phyloP scores from a whole-genome alignment of 1,140 invertebrate species.

The Fopius arisanus region DNA sequence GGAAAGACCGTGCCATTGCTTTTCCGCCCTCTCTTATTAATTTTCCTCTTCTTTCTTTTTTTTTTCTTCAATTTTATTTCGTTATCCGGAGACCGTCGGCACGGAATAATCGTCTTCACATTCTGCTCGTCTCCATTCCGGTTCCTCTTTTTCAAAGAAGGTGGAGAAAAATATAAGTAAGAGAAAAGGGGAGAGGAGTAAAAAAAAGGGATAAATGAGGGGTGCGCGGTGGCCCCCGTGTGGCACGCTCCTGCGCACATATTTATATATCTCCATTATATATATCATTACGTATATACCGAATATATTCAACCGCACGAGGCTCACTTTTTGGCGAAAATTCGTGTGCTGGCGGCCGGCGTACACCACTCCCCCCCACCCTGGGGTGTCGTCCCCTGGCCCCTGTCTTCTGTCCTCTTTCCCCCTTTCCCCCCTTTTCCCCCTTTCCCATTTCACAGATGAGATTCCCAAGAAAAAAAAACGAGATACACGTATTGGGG shows the following conservation, averaged over 20 bases:
- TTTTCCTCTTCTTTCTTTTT: too few species aligned
- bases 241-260: constrained; percentile 32
- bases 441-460: too few species aligned
- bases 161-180: neutral
- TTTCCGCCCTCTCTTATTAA: neutral
- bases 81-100: neutral
- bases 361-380: neutral
- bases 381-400: too few species aligned
- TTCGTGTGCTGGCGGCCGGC: neutral
- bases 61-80: neutral
- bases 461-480: neutral
- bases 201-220: constrained; percentile 29
- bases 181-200: constrained; percentile 4
- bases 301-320: neutral
- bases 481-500: neutral
- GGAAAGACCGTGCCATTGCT: constrained; percentile 9
- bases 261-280: constrained; percentile 22
- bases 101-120: neutral
- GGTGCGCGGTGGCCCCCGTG: constrained; percentile 13
- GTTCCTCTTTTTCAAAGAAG: neutral
- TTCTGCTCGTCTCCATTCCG: neutral
- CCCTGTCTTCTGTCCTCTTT: neutral
- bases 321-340: constrained; percentile 1
- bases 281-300: neutral
- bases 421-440: neutral